Base-by-base conservation (phyloP, 2,888 invertebrate genomes). In the Stegana nigrithorax region DNA sequence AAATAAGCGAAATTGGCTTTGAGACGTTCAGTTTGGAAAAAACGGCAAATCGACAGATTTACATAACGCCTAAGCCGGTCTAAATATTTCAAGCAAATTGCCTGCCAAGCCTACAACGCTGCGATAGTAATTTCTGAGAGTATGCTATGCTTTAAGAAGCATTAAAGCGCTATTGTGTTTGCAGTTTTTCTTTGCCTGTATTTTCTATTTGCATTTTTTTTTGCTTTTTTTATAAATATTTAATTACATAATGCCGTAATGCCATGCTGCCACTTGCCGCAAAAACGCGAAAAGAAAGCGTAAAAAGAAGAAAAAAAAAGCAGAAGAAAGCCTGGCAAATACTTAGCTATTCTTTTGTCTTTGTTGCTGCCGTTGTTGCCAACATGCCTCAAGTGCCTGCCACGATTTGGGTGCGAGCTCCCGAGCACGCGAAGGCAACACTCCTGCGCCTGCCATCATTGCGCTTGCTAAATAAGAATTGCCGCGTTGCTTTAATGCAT, bases 231-330 rank as follows among this genome's bases (percentile, higher is more conserved):
- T 72, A 75, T 75, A 77, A 77, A 77, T 76, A 77, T 76, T 76
- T 77, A 77, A 75, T 77, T 73, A 73, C 68, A 67, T 77, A 75
- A 75, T 76, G 64, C 70, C 64, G 63, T 72, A 70, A 73, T 69
- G 65, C 72, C 66, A 19, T 26, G 17, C 53, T 42, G 68, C 67
- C 59, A 53, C 12, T 45, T 27, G 51, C 51, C 27, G 27, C 29
- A 51, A 29, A 51, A 51, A 27, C 14, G 17, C 4, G 1, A 26
- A 29, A 29, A 29, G 53, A 14, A 53, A 29, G 5, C 14, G 36
- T 6, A 14, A 14, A 36, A 36, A n/a, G 5, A n/a, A 10, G 14
- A 17, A 8, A 32, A 26, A 29, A 53, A 17, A 47, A 47, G n/a
- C 23, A 47, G 17, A n/a, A 6, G n/a, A n/a, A 42, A 42, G 17